phyloP scores from a whole-genome alignment of 2,113 vertebrate species.

The Psittacula cyanocephala region DNA sequence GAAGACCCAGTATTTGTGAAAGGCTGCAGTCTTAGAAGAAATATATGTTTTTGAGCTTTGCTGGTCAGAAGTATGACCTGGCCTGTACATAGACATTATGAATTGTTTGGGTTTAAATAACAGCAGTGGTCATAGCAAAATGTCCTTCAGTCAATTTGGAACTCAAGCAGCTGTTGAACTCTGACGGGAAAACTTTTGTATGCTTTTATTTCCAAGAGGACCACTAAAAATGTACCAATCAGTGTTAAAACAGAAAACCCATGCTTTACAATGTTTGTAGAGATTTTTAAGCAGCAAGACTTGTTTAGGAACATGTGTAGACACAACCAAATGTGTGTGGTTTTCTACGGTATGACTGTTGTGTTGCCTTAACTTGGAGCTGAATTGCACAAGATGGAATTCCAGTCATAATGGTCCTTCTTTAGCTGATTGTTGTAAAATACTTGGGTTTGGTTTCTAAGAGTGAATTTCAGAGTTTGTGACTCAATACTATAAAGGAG shows the following conservation, averaged over 20 bases:
- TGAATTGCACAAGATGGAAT: background rate
- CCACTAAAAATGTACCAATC: background rate
- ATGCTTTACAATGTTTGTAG: background rate
- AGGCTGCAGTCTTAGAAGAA: background rate
- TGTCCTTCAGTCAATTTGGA: background rate
- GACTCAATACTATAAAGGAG: background rate
- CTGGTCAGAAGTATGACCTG: background rate
- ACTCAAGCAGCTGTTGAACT: background rate
- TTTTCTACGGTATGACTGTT: background rate
- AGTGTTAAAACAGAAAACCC: background rate
- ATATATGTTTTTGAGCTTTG: background rate
- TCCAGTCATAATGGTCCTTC: background rate
- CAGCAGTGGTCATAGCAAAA: background rate
- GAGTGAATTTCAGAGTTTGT: background rate
- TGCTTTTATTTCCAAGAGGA: background rate
- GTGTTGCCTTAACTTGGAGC: background rate
- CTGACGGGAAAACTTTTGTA: background rate
- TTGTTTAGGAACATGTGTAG: background rate
- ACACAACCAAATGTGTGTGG: rapidly evolving
- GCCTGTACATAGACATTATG: background rate
- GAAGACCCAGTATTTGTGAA: background rate
- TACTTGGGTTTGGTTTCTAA: background rate
- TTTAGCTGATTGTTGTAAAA: background rate
- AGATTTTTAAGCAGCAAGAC: background rate
- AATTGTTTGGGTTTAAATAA: background rate